Base-by-base conservation (phyloP, 2,113 vertebrate genomes). In the Pseudorectes ferrugineus region DNA sequence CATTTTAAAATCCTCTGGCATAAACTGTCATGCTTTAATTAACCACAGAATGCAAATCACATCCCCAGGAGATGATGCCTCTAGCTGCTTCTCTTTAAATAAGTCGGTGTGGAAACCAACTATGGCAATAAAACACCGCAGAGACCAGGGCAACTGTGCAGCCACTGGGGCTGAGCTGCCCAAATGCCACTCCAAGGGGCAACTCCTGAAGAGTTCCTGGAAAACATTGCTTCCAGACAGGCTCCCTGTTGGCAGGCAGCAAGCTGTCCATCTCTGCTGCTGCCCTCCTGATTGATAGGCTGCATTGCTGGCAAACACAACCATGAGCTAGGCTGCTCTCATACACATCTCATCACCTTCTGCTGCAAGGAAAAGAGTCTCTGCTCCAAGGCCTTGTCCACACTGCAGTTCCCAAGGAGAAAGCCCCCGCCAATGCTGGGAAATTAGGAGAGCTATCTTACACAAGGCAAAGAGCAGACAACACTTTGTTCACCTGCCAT, bases 11-110 rank as follows among this genome's bases (percentile, higher is more conserved):
- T 75, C 48, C 63, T 85, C 81, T 94, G 80, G 80, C 80, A 75
- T 83, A 54, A 96, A 92, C 71, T 55, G 51, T 42, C 65, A 52
- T 17, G 49, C 71, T 95, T 95, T 95, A 94, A 96, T 93, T 94
- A 95, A 96, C 70, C 71, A 83, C 55, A 55, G 43, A 95, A 88
- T 43, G 68, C 93, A 96, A 89, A 92, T 92, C 73, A 43, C 35
- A 36, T 35, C 80, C 63, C 49, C 57, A 72, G 77, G 80, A 93
- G 67, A 86, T 8, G n/a, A 82, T 55, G 73, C 62, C 71, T 91
- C 70, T 92, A 88, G 63, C 48, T 79, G 66, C n/a, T 63, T 78
- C 63, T 89, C 75, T 77, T 84, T 45, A 58, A 87, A 1, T 35
- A 45, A 86, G n/a, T 20, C 29, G 19, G n/a, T 11, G 62, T 10